Evolutionary conservation across 2,888 invertebrate genomes (phyloP), one percentile per base, ranked within the genome.

Genomic region (Tromatobia lineatoria): DNA sequence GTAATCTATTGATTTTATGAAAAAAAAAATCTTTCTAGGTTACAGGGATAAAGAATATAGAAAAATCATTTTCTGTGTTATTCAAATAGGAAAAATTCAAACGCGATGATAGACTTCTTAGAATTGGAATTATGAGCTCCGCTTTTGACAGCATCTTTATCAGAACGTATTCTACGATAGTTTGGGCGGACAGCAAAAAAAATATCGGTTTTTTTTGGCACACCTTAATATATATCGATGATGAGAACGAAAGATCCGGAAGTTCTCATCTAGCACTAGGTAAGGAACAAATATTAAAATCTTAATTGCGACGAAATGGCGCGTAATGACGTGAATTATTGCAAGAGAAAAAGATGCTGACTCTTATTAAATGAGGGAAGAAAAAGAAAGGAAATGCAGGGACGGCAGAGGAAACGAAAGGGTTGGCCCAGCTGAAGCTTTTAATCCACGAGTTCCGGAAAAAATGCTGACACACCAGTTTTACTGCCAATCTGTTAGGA

Each of bases 291-390:
- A 64, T 64, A 64, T 64, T 88, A 86, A 89, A 90, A 91, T 91
- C 90, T 91, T 92, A 91, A 92, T 92, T 92, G 91, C 90, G 87
- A 85, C 88, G 89, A 90, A 92, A 91, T 90, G 90, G 90, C 86
- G 90, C 90, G 90, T 91, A 92, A 92, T 89, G 91, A 87, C 88
- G 90, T 93, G 88, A 92, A 91, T 91, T 92, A 92, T 92, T 91
- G 87, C 83, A 78, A 84, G 87, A 90, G 87, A 90, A 91, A 92
- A 93, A 92, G 90, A 90, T 91, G 92, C 92, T 93, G 92, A 92
- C 92, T 93, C 91, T 90, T 90, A 91, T 91, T 90, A 91, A 70
- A 70, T 45, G 54, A 45, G 45, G 52, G 6, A 75, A 64, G 54
- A 57, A 57, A 18, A 61, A 78, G 64, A 64, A 18, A 38, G 75